These are phyloP conservation scores for Microcebus griseorufus DNA, from an alignment of 2,113 vertebrate species.

Conservation along the genomic window DNA sequence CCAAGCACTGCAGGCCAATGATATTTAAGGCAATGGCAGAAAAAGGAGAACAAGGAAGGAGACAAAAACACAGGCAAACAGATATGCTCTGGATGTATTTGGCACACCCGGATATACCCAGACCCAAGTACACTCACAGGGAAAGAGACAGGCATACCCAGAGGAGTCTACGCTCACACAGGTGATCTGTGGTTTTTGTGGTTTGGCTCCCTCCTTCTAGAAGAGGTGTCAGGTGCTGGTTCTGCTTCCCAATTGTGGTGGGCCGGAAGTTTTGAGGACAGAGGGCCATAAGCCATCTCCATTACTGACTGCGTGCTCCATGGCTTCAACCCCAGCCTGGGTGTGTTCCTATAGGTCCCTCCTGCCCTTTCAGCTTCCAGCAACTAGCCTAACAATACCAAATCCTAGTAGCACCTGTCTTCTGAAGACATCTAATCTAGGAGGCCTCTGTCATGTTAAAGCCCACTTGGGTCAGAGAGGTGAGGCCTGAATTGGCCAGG, in stretches of 20 bases:
- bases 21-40: background rate
- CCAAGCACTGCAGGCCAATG: background rate
- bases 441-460: background rate
- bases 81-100: background rate
- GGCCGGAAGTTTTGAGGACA: constrained; percentile 5
- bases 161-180: background rate
- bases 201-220: background rate
- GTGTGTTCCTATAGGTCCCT: background rate
- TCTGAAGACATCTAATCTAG: background rate
- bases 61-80: background rate
- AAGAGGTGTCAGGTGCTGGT: background rate
- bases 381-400: background rate
- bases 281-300: background rate
- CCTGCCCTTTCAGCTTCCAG: background rate
- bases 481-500: background rate
- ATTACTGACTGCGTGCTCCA: background rate
- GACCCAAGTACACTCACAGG: background rate
- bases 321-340: background rate
- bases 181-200: background rate
- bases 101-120: background rate
- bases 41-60: background rate
- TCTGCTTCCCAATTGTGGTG: background rate
- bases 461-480: background rate
- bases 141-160: background rate
- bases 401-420: background rate